Evolutionary conservation across 2,113 vertebrate genomes (phyloP), one percentile per base, ranked within the genome.

Genomic region (Elachura formosa): DNA sequence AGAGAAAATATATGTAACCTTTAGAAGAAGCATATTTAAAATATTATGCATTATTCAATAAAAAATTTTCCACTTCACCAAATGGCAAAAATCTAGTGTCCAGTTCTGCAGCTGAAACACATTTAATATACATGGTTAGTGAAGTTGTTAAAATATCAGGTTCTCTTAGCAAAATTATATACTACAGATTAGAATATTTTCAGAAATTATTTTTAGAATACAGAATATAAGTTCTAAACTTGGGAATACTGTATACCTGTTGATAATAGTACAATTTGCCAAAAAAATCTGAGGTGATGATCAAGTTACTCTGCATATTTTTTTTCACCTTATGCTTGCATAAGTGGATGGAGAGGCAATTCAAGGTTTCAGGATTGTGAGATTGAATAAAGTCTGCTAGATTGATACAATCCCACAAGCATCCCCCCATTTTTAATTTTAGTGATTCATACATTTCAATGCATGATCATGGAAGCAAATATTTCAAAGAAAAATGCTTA

Each of bases 351-450:
- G 7, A 45, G 14, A 81, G 12, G 12, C 33, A 63, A 58, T 16
- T 13, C 7, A 24, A n/a, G 8, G 10, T 40, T 58, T 87, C 24
- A 81, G 21, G 34, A 67, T 63, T 79, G 34, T 55, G n/a, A 75
- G 9, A 43, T 15, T 38, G 24, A 75, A 68, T n/a, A 28, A 17
- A 59, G 22, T 55, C 8, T 93, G 51, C 52, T 71, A 64, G 12
- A 71, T 20, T 10, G 15, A 49, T 67, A 33, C 22, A 68, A 26
- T 51, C 9, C 12, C 58, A 66, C 19, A 82, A 49, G 7, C 1
- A 54, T 14, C 2, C 3, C 48, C 3, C 1, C 6, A 43, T 43
- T 33, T 17, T 26, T 24, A 6, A 51, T 72, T 72, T 41, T 0
- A 51, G 19, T 33, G 10, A 48, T 45, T 63, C 17, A 6, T 26